These are phyloP conservation scores for Sebastes itinus DNA, from an alignment of 2,797 vertebrate genomes.

Conservation along the genomic window DNA sequence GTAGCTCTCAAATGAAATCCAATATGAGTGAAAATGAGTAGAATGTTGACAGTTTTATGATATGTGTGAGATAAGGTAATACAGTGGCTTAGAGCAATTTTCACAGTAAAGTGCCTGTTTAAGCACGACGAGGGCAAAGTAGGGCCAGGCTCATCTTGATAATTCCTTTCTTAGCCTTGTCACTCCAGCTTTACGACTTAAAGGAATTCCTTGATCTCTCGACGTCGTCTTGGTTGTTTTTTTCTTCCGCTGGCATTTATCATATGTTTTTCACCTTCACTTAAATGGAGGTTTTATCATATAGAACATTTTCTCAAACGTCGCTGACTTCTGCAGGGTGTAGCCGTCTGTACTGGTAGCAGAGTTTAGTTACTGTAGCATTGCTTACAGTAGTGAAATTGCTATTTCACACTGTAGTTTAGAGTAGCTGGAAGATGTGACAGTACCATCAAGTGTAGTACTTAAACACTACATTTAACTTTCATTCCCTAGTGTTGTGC, in stretches of 20 bases:
- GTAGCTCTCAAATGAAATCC: conserved; percentile 63
- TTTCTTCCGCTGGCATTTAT: conserved; percentile 29
- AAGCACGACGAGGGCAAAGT: conserved; percentile 55
- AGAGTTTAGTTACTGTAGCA: neutral
- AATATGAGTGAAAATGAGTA: conserved; percentile 66
- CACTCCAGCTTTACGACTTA: conserved; percentile 65
- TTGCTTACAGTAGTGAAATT: neutral
- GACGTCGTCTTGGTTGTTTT: conserved; percentile 48
- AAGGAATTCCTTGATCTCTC: conserved; percentile 62
- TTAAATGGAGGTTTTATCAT: conserved; percentile 33
- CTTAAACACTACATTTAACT: neutral
- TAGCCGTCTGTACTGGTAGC: neutral
- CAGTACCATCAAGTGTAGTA: neutral
- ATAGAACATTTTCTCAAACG: neutral
- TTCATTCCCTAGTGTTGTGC: neutral
- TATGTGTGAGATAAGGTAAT: conserved; percentile 63
- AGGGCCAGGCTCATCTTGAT: conserved; percentile 65
- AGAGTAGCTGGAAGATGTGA: neutral
- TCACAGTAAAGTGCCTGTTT: conserved; percentile 67
- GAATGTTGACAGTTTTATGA: conserved; percentile 72
- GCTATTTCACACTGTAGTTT: neutral
- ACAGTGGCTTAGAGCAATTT: conserved; percentile 65
- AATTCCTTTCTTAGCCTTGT: conserved; percentile 68
- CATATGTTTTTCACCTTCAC: conserved; percentile 36
- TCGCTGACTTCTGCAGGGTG: neutral